These are phyloP conservation scores for Hylaeus volcanicus DNA, from an alignment of 1,140 invertebrate species.

Conservation along the genomic window DNA sequence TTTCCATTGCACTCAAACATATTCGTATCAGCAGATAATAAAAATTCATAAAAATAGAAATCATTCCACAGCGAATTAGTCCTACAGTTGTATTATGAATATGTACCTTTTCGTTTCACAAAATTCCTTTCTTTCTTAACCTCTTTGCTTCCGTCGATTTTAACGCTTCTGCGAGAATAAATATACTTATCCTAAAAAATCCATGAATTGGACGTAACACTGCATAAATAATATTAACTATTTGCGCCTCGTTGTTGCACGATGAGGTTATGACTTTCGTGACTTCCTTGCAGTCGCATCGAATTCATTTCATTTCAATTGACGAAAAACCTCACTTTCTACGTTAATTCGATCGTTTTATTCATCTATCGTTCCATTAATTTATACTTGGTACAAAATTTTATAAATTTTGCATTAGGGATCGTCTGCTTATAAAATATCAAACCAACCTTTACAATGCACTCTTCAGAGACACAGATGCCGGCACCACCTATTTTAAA, in stretches of 20 bases:
- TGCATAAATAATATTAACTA: not conserved
- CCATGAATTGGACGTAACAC: not conserved
- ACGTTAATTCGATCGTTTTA: not conserved
- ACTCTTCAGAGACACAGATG: slow-evolving; percentile 22
- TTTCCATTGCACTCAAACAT: not conserved
- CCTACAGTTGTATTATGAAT: not conserved
- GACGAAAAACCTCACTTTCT: not conserved
- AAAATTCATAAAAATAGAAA: slow-evolving; percentile 1
- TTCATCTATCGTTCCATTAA: not conserved
- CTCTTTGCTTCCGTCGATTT: not conserved
- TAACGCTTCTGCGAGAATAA: not conserved
- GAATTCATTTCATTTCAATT: not conserved
- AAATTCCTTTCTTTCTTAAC: not conserved
- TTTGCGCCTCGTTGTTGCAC: not conserved
- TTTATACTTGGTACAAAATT: not conserved
- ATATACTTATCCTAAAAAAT: not conserved
- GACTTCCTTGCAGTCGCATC: not conserved
- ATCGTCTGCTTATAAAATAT: slow-evolving; percentile 49
- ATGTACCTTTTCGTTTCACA: not conserved
- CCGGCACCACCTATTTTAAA: slow-evolving; percentile 37
- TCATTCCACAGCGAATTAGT: not conserved
- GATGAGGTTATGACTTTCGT: slow-evolving; percentile 26
- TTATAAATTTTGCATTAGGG: slow-evolving; percentile 30
- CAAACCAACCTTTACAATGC: slow-evolving; percentile 27
- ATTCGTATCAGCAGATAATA: not conserved